Conservation (phyloP, 2,113 vertebrate genomes). For the Oryzias melastigma region DNA sequence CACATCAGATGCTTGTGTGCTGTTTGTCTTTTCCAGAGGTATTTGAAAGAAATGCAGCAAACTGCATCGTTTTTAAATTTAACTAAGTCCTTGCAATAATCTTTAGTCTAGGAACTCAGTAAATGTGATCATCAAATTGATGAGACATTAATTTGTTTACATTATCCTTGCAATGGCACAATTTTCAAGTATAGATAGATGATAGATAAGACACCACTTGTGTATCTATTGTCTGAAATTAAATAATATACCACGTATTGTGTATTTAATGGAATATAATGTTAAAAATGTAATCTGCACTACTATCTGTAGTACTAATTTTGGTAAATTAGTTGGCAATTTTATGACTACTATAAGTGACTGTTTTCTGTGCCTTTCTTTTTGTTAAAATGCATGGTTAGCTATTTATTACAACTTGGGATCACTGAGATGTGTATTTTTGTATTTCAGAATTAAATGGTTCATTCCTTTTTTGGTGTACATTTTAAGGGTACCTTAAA, state of each 20-base stretch:
- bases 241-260: constrained; percentile 90
- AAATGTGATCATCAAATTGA: constrained; percentile 78
- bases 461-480: constrained; percentile 89
- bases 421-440: constrained; percentile 99
- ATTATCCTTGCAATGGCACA: constrained; percentile 99
- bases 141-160: constrained; percentile 97
- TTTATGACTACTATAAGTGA: constrained; percentile 99
- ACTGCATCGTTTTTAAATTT: constrained; percentile 82
- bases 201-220: constrained; percentile 82
- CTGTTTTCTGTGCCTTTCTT: constrained; percentile 97
- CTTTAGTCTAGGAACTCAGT: constrained; percentile 66
- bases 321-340: constrained; percentile 96
- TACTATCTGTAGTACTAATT: constrained; percentile 88
- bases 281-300: constrained; percentile 93
- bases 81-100: constrained; percentile 78
- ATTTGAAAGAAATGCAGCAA: constrained; percentile 84
- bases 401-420: constrained; percentile 98
- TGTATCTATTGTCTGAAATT: constrained; percentile 99
- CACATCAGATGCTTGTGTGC: too few species aligned
- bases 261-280: constrained; percentile 99
- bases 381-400: constrained; percentile 94
- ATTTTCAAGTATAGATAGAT: constrained; percentile 88
- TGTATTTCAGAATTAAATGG: constrained; percentile 93
- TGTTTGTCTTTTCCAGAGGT: constrained; percentile 53
- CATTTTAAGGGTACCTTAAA: constrained; percentile 82